Conservation (phyloP, 2,113 vertebrate genomes). For the Mustela nigripes region DNA sequence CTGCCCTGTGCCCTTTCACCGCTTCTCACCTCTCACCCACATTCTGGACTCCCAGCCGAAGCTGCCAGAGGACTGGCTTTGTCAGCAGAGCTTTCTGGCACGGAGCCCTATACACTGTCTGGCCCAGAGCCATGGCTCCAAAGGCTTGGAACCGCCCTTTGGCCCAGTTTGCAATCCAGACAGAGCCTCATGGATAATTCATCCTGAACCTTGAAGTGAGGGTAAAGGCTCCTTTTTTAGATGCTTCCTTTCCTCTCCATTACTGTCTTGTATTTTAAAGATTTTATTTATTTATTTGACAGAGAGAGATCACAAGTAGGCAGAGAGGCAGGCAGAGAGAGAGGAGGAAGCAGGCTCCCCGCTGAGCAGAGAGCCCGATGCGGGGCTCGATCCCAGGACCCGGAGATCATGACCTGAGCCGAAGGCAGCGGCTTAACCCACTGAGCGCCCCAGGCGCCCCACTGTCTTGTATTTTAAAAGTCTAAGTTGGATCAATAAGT, state of each 20-base stretch:
- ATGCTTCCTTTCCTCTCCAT: not conserved
- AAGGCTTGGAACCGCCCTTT: conserved; percentile 45
- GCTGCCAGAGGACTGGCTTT: not conserved
- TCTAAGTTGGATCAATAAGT: not conserved
- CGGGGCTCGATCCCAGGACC: too few relatives aligned
- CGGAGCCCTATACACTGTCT: conserved; percentile 44
- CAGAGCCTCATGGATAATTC: not conserved
- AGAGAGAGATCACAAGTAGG: too few relatives aligned
- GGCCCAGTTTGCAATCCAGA: conserved; percentile 6
- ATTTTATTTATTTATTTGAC: too few relatives aligned
- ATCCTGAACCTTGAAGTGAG: not conserved
- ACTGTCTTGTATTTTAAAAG: not conserved
- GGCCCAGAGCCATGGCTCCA: conserved; percentile 19
- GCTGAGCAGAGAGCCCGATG: too few relatives aligned
- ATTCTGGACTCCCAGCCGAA: not conserved
- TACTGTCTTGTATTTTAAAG: not conserved
- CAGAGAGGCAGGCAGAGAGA: too few relatives aligned
- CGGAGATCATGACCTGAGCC: too few relatives aligned
- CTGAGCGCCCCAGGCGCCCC: too few relatives aligned
- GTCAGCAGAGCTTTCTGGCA: conserved; percentile 41
- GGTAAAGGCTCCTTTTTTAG: not conserved
- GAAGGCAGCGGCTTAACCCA: too few relatives aligned
- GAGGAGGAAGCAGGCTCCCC: too few relatives aligned
- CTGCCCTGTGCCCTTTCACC: conserved; percentile 23
- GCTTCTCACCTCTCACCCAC: conserved; percentile 68